Evolutionary conservation across 2,888 invertebrate genomes (phyloP).

Genomic region (Megastigmus dorsalis): DNA sequence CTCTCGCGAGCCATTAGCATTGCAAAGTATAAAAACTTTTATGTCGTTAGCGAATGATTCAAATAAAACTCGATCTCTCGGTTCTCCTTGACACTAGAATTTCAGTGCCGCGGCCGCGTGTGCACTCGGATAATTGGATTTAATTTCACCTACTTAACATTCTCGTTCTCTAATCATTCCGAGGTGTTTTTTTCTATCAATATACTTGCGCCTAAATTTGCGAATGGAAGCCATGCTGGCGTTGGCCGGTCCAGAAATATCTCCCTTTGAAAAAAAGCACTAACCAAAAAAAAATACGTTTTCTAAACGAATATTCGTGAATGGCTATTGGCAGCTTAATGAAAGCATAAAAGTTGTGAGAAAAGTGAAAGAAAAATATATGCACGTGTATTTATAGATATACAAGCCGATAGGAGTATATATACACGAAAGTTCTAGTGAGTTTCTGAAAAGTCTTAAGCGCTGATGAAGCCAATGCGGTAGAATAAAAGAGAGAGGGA

Average conservation of each 20-base stretch:
- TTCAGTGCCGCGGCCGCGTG: not conserved
- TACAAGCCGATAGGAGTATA: no score
- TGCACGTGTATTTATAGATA: no score
- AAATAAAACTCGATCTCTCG: conserved; percentile 15
- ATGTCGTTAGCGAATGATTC: conserved; percentile 12
- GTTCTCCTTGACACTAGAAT: not conserved
- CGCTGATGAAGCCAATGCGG: conserved; percentile 9
- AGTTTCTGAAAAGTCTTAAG: not conserved
- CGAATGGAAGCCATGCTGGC: no score
- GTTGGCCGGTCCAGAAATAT: not conserved
- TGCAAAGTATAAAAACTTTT: conserved; percentile 26
- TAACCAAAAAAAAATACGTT: conserved; percentile 2
- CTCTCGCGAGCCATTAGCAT: not conserved
- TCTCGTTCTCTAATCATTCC: conserved; percentile 6
- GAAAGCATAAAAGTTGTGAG: not conserved
- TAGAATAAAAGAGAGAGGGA: not conserved
- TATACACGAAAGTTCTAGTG: no score
- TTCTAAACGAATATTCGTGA: not conserved
- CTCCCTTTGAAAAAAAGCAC: not conserved
- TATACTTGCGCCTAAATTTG: not conserved
- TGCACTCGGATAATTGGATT: not conserved
- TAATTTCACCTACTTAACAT: conserved; percentile 21
- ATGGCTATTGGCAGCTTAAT: not conserved
- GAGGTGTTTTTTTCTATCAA: not conserved
- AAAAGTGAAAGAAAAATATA: not conserved